Base-by-base conservation (phyloP, 2,113 vertebrate genomes). In the Oceanites oceanicus region DNA sequence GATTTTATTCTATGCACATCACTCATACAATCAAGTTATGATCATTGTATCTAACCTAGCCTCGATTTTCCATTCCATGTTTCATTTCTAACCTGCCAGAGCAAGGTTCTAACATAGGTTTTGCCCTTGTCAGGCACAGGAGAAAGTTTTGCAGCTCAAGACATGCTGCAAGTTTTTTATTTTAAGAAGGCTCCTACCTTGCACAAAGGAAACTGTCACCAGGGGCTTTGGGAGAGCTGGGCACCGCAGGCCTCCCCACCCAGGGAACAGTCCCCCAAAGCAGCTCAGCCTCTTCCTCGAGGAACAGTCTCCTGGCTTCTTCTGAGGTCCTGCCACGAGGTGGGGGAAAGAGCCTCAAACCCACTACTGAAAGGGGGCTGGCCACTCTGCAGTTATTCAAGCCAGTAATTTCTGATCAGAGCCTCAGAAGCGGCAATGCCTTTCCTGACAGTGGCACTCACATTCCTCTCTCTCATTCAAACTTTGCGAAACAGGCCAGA, bases 161-260 rank as follows among this genome's bases (percentile, higher is more conserved):
- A 63, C 7, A 34, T 0, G 0, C 17, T 38, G 1, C 7, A 10
- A 25, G 11, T 6, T 21, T 56, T 55, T 85, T 40, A 15, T n/a
- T 87, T 67, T 53, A 74, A 65, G 38, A 32, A 27, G 9, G 9
- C 15, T 83, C 16, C 56, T 66, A 29, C 40, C 26, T 56, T 23
- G 34, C 36, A 44, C 20, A 26, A 26, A 42, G 30, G 49, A 81
- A 82, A 47, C 15, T 4, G 56, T 62, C 63, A 36, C 29, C 20
- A 27, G 29, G 19, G 22, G 5, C 32, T 92, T 50, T 11, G 19
- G 23, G 50, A 73, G 15, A 59, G 6, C 10, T 18, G 23, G 6
- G 34, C 18, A 23, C 23, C 1, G 3, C 49, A 73, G 27, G 18
- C 38, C 26, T 53, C 42, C 42, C 20, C 13, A 10, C n/a, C 32